A percentile compares a stretch with the other conserved stretches of the same genome.
These are phyloP conservation scores for Eospalax fontanierii DNA, from an alignment of 2,797 vertebrate species.

Conservation along the genomic window DNA sequence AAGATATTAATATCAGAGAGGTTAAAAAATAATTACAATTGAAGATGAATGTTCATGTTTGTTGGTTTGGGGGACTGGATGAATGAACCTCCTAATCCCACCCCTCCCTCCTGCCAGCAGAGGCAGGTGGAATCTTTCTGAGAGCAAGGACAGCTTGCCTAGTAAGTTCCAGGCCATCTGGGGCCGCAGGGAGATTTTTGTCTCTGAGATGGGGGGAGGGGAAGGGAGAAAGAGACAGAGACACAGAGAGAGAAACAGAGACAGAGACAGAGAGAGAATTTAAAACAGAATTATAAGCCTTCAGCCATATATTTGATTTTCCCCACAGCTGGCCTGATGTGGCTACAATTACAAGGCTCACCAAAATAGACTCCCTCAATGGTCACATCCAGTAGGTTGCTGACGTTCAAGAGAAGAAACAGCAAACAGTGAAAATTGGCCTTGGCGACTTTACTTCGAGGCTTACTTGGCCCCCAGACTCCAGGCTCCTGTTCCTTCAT, in stretches of 20 bases:
- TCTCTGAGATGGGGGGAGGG: no score
- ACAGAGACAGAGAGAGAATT: not conserved
- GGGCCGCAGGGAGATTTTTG: no score
- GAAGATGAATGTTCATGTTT: not conserved
- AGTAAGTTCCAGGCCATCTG: no score
- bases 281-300: not conserved
- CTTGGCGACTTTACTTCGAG: constrained; percentile 11
- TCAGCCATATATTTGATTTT: not conserved
- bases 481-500: constrained; percentile 14
- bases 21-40: not conserved
- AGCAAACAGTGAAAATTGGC: constrained; percentile 7
- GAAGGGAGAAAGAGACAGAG: no score
- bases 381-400: not conserved
- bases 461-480: not conserved
- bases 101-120: no score
- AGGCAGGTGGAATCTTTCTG: no score
- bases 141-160: no score
- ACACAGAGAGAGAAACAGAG: no score
- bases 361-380: not conserved
- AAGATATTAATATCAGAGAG: not conserved
- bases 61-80: not conserved
- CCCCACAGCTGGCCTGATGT: not conserved
- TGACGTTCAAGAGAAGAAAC: not conserved
- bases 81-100: not conserved
- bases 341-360: not conserved